Evolutionary conservation across 2,113 vertebrate genomes (phyloP).

Genomic region (Chunga burmeisteri): DNA sequence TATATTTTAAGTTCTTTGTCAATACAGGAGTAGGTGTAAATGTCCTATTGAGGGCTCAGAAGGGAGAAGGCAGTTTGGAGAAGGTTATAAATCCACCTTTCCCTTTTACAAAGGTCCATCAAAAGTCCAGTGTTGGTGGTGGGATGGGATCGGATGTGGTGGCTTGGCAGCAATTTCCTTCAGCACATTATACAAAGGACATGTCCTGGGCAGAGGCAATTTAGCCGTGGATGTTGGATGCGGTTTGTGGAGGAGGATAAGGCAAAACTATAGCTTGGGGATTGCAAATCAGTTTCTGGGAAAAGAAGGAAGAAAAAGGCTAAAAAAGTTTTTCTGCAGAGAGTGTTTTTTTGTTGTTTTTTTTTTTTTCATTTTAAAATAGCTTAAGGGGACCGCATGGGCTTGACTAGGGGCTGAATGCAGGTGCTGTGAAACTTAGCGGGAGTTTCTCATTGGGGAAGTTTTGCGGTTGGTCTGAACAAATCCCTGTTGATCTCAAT

Average conservation of each 20-base stretch:
- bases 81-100: background rate
- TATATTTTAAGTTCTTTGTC: background rate
- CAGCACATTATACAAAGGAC: background rate
- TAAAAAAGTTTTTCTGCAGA: background rate
- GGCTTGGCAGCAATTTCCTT: background rate
- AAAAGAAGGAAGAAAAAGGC: background rate
- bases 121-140: background rate
- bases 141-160: background rate
- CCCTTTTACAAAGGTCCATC: background rate
- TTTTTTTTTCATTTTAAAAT: background rate
- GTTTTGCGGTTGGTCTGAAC: background rate
- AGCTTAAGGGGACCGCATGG: fast-evolving
- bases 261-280: background rate
- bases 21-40: background rate
- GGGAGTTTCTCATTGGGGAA: background rate
- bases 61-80: background rate
- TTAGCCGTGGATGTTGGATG: background rate
- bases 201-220: background rate
- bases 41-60: background rate
- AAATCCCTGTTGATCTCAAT: background rate
- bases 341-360: background rate
- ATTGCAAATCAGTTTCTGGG: background rate
- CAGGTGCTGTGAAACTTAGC: background rate
- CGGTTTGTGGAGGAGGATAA: background rate
- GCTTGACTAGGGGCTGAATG: background rate